Percentiles rank a stretch among this genome's conserved stretches.
These are phyloP conservation scores for Ciconia boyciana DNA, from an alignment of 2,113 vertebrate species.

Conservation along the genomic window DNA sequence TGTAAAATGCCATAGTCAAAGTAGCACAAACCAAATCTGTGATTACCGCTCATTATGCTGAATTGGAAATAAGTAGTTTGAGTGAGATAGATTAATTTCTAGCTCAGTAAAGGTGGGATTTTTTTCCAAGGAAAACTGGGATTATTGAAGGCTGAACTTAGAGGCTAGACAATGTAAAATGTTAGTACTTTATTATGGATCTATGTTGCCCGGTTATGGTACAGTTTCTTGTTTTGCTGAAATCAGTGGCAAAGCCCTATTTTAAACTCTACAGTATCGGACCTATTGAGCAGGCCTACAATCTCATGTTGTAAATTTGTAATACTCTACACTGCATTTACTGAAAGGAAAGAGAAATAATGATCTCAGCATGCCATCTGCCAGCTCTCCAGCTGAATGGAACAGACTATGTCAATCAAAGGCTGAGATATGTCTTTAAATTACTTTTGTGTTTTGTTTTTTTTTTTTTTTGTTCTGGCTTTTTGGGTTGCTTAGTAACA, in stretches of 20 bases:
- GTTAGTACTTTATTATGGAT: background rate
- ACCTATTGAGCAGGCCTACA: background rate
- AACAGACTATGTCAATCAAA: slow-evolving; percentile 1
- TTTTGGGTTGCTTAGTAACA: slow-evolving; percentile 9
- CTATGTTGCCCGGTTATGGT: background rate
- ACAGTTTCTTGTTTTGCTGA: background rate
- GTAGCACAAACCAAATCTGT: background rate
- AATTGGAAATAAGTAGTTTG: background rate
- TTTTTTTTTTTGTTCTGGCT: background rate
- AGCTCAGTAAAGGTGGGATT: background rate
- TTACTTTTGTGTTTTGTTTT: background rate
- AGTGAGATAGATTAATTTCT: background rate
- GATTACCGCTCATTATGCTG: background rate
- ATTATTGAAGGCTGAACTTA: background rate
- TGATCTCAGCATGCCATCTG: slow-evolving; percentile 33
- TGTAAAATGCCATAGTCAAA: background rate
- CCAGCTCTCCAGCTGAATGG: background rate
- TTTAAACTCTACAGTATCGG: background rate
- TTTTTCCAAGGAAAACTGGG: background rate
- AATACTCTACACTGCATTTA: background rate
- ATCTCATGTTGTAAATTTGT: background rate
- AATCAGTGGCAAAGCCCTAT: background rate
- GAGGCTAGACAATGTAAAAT: background rate
- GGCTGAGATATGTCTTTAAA: background rate
- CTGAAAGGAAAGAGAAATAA: background rate